A percentile compares a stretch with the other conserved stretches of the same genome.
Conservation (phyloP, 2,888 invertebrate species). For the Iphiclides podalirius region DNA sequence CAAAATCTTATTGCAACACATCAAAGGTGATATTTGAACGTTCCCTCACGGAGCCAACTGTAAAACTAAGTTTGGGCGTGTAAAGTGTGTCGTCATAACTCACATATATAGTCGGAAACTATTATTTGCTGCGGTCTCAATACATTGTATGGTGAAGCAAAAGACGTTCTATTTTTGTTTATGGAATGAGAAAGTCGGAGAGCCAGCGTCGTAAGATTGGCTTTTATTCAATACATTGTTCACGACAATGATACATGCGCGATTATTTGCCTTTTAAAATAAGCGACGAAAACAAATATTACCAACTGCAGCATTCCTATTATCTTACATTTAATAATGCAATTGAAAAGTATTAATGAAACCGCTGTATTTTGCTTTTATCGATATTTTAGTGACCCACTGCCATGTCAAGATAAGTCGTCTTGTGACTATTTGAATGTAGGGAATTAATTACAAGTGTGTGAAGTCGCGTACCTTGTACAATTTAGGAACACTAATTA, state of each 20-base stretch:
- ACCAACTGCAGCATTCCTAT: too few relatives aligned
- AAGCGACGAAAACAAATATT: too few relatives aligned
- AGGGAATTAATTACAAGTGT: too few relatives aligned
- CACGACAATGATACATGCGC: not conserved
- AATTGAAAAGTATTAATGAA: too few relatives aligned
- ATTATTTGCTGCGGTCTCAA: conserved; percentile 71
- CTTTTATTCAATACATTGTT: conserved; percentile 30
- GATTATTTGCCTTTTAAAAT: not conserved
- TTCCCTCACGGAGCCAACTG: not conserved
- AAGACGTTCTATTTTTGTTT: conserved; percentile 56
- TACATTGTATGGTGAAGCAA: conserved; percentile 66
- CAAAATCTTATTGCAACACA: conserved; percentile 11
- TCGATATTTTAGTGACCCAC: too few relatives aligned
- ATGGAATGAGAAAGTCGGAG: conserved; percentile 51
- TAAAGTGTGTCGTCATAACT: conserved; percentile 70
- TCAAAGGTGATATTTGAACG: conserved; percentile 29
- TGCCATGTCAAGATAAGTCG: too few relatives aligned
- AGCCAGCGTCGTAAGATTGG: conserved; percentile 43
- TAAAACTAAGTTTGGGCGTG: conserved; percentile 34
- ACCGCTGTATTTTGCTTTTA: too few relatives aligned
- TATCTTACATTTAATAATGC: too few relatives aligned
- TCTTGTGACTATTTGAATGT: too few relatives aligned
- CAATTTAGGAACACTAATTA: too few relatives aligned
- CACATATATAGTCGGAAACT: conserved; percentile 67
- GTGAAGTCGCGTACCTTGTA: too few relatives aligned